Base-by-base conservation (phyloP, 2,888 invertebrate genomes). In the Lithosia quadra region DNA sequence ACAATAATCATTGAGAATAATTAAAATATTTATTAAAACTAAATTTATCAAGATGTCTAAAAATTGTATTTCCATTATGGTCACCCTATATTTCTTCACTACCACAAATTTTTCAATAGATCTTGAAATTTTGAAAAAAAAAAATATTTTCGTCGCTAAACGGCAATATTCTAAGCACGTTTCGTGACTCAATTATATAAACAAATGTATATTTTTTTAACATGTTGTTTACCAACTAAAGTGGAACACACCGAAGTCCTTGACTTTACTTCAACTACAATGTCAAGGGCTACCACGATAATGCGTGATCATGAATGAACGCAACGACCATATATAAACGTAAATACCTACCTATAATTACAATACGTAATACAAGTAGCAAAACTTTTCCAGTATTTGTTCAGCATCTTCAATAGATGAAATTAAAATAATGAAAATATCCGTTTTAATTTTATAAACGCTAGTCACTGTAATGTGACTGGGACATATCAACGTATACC, bases 191-290 rank as follows among this genome's bases (percentile, higher is more conserved):
- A 24, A 0, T 10, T 33, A 58, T 3, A 53, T n/a, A 49, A n/a
- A 22, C 24, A 39, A 21, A 56, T 9, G 5, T 0, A 34, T 34
- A 49, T 7, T 39, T 34, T 43, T 43, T 22, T 18, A n/a, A 9
- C 9, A 2, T 21, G 22, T 36, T 56, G 63, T 63, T 63, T 53
- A 55, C 18, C 13, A 24, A 24, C n/a, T 49, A 24, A 62, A 62
- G 7, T 60, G 18, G 21, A 24, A 28, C 24, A 15, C 2, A n/a
- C 10, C 13, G 9, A 57, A 18, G 57, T 39, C 64, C 64, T 64
- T 64, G 64, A 64, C 57, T 57, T 64, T 64, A 39, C 11, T 36
- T 63, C 39, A 43, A 57, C 18, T 15, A 11, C 64, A 64, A 28
- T 57, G 56, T 57, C 56, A 21, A 57, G 15, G n/a, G 57, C 10